Evolutionary conservation across 1,140 invertebrate species (phyloP).

Genomic region (Psilanteris sp.): DNA sequence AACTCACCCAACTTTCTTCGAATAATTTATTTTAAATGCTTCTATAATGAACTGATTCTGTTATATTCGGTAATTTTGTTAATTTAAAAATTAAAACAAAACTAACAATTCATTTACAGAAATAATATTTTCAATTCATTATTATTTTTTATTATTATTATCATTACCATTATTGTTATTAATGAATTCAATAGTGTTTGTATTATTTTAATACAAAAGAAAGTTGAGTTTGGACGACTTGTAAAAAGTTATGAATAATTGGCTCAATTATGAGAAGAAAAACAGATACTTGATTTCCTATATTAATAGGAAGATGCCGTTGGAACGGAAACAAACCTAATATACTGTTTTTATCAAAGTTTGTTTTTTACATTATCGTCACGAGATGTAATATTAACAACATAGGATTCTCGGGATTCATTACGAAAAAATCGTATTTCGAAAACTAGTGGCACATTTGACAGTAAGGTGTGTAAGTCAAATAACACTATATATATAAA

Average conservation of each 20-base stretch:
- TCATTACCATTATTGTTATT: no score
- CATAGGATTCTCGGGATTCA: no score
- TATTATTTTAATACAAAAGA: background rate
- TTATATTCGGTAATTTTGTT: no score
- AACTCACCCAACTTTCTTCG: constrained; percentile 32
- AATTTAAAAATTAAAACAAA: no score
- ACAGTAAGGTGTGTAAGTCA: constrained; percentile 8
- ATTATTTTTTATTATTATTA: background rate
- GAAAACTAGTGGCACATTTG: constrained; percentile 1
- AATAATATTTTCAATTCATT: no score
- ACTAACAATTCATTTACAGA: no score
- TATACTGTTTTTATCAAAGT: background rate
- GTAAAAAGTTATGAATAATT: constrained; percentile 15
- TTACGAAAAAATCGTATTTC: no score
- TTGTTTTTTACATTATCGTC: constrained; percentile 7
- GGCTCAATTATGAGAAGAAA: constrained; percentile 11
- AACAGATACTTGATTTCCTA: constrained; percentile 9
- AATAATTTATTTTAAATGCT: constrained; percentile 20
- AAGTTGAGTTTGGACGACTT: constrained; percentile 36
- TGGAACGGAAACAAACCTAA: constrained; percentile 9
- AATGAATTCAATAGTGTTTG: no score
- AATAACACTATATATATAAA: constrained; percentile 35
- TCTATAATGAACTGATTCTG: background rate
- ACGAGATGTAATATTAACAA: background rate
- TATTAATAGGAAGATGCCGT: constrained; percentile 12